Conservation (phyloP, 1,140 invertebrate genomes). For the Drosophila neocordata region DNA sequence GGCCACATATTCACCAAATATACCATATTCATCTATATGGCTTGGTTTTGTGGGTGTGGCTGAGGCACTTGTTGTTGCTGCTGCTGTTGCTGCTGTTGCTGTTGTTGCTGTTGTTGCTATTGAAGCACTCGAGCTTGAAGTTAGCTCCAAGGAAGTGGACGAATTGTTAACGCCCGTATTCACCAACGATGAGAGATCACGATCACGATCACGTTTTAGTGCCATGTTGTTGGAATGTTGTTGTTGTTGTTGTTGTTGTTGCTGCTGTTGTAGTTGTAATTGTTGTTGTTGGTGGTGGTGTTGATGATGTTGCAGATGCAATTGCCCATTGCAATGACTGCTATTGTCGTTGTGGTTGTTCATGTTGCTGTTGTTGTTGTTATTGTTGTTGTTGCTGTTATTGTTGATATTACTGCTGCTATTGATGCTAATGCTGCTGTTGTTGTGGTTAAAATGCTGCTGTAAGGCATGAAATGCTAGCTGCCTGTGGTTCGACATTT, state of each 20-base stretch:
- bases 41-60: constrained; percentile 51
- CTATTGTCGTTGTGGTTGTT: constrained; percentile 36
- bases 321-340: constrained; percentile 3
- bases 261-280: constrained; percentile 19
- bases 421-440: constrained; percentile 40
- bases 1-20: constrained; percentile 80
- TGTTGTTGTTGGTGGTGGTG: constrained; percentile 38
- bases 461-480: constrained; percentile 72
- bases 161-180: constrained; percentile 27
- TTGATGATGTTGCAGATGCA: constrained; percentile 45
- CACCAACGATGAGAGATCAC: constrained; percentile 71
- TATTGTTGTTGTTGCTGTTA: constrained; percentile 21
- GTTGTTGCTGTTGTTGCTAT: constrained; percentile 16
- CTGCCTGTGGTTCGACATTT: constrained; percentile 67
- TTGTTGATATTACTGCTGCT: constrained; percentile 37
- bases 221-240: constrained; percentile 78
- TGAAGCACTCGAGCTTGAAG: constrained; percentile 34
- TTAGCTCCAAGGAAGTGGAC: constrained; percentile 13
- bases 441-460: constrained; percentile 70
- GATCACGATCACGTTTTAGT: constrained; percentile 78
- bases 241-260: constrained; percentile 53
- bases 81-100: constrained; percentile 21
- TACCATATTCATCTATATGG: constrained; percentile 76
- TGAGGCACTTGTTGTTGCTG: constrained; percentile 48
- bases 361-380: constrained; percentile 33